A percentile compares a stretch with the other conserved stretches of the same genome.
These are phyloP conservation scores for Crypturellus tataupa DNA, from an alignment of 2,797 vertebrate species.

Conservation along the genomic window DNA sequence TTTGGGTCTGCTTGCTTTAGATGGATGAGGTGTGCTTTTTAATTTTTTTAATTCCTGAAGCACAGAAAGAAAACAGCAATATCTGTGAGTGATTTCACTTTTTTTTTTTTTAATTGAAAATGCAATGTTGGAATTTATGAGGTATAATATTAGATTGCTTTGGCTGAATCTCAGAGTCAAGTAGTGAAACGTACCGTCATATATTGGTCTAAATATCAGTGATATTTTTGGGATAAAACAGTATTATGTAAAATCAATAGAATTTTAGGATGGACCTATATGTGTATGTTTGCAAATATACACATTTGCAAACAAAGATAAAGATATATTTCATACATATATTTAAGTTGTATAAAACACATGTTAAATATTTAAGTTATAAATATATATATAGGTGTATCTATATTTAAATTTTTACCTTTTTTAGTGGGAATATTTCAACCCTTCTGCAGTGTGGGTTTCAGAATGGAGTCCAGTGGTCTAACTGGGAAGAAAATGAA, in stretches of 20 bases:
- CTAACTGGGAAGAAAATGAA: not conserved
- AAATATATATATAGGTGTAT: no score
- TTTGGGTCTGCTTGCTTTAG: not conserved
- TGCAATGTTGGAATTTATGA: not conserved
- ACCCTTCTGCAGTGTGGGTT: not conserved
- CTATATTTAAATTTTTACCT: not conserved
- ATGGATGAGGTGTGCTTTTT: not conserved
- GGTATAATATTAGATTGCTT: not conserved
- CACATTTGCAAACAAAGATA: no score
- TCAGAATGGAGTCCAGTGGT: not conserved
- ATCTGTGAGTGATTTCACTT: not conserved
- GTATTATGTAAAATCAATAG: accelerated
- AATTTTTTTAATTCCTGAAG: not conserved
- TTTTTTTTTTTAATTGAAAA: no score
- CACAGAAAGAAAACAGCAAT: not conserved
- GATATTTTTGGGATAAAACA: not conserved
- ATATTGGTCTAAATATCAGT: not conserved
- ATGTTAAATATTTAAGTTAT: no score
- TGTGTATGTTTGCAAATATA: not conserved
- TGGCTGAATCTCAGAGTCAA: not conserved
- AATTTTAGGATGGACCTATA: not conserved
- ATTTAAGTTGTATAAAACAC: no score
- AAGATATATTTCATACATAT: no score
- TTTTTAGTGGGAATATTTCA: not conserved
- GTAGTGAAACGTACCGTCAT: not conserved